These are phyloP conservation scores for Macrotis lagotis DNA, from an alignment of 2,113 vertebrate species.

Conservation along the genomic window DNA sequence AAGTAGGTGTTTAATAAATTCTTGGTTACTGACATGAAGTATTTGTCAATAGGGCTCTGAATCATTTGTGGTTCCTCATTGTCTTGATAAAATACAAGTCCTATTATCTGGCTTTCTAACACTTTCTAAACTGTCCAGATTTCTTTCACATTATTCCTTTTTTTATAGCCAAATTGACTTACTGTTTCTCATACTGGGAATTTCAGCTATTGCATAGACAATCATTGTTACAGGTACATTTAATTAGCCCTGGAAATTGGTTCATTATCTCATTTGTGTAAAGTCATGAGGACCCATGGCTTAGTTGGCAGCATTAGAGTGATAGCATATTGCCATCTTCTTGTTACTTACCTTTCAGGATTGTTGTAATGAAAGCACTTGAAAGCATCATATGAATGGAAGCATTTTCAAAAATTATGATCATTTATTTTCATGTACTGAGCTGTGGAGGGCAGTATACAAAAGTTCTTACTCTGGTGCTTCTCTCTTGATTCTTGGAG, in stretches of 20 bases:
- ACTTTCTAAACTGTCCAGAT: background rate
- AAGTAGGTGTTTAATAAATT: too few relatives aligned
- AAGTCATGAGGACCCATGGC: conserved; percentile 7
- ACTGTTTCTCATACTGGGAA: background rate
- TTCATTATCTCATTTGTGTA: conserved; percentile 10
- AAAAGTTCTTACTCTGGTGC: background rate
- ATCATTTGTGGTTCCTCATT: background rate
- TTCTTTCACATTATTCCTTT: background rate
- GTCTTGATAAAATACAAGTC: background rate
- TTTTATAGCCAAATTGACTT: background rate
- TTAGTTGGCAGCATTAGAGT: conserved; percentile 31
- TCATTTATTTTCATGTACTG: conserved; percentile 63
- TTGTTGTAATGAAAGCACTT: background rate
- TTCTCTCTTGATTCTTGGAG: conserved; percentile 1
- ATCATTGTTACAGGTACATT: background rate
- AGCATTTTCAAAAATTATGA: background rate
- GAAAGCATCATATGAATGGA: background rate
- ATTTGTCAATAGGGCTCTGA: background rate
- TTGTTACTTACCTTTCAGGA: conserved; percentile 18
- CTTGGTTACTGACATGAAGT: too few relatives aligned
- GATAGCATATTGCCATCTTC: conserved; percentile 47
- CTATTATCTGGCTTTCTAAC: background rate
- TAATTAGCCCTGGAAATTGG: accelerated
- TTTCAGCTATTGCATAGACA: background rate
- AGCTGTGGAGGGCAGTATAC: conserved; percentile 10